Evolutionary conservation across 2,113 vertebrate species (phyloP).

Genomic region (Globicephala melas): DNA sequence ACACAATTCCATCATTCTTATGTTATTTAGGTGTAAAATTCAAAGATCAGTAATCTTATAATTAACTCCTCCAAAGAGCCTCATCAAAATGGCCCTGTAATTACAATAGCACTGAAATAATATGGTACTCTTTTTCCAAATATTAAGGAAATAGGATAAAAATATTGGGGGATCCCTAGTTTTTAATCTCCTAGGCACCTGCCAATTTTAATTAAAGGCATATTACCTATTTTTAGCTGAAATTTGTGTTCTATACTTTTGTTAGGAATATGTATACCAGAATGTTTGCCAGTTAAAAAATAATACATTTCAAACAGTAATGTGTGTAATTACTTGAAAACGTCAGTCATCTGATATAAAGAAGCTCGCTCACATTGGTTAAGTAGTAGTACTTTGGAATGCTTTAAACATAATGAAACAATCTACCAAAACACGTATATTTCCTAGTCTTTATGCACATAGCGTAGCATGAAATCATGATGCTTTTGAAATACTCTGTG

Average conservation of each 20-base stretch:
- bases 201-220: conserved; percentile 32
- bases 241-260: conserved; percentile 40
- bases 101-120: background rate
- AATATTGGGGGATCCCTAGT: background rate
- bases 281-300: conserved; percentile 28
- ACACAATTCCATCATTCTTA: background rate
- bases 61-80: background rate
- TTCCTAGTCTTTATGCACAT: conserved; percentile 68
- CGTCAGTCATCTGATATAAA: conserved; percentile 36
- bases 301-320: conserved; percentile 50
- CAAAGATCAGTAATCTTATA: background rate
- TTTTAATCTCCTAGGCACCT: background rate
- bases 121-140: background rate
- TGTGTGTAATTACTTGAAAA: conserved; percentile 47
- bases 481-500: conserved; percentile 74
- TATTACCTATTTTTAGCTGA: conserved; percentile 17
- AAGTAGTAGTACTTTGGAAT: conserved; percentile 49
- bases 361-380: background rate
- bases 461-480: conserved; percentile 75
- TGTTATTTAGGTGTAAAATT: conserved; percentile 36
- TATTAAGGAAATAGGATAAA: background rate
- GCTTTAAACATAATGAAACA: conserved; percentile 61
- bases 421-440: conserved; percentile 67
- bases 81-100: background rate
- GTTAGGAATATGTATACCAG: conserved; percentile 34